phyloP scores from a whole-genome alignment of 2,888 invertebrate species.

The Andricus curvator region DNA sequence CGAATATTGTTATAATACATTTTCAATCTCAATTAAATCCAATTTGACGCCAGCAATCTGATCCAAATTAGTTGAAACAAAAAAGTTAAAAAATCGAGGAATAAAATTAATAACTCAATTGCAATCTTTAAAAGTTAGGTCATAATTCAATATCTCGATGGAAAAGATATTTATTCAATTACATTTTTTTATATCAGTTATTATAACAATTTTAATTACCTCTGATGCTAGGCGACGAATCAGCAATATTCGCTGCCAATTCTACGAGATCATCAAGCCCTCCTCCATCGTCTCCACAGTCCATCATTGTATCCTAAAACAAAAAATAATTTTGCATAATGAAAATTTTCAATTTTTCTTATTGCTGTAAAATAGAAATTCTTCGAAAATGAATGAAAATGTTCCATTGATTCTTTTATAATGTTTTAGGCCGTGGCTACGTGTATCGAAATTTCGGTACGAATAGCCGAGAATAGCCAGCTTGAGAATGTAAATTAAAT shows the following conservation, averaged over 20 bases:
- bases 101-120: not conserved
- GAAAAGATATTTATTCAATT: not conserved
- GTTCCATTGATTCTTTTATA: no score
- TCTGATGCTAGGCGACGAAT: conserved; percentile 67
- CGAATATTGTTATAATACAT: not conserved
- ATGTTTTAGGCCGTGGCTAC: no score
- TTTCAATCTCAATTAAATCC: conserved; percentile 2
- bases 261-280: conserved; percentile 66
- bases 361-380: not conserved
- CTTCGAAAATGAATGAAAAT: not conserved
- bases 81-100: not conserved
- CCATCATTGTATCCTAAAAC: conserved; percentile 73
- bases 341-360: not conserved
- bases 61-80: not conserved
- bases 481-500: no score
- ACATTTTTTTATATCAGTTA: not conserved
- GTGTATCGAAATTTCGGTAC: no score
- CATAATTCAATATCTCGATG: not conserved
- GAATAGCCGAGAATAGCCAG: no score
- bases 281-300: conserved; percentile 67
- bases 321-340: conserved; percentile 38
- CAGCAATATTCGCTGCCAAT: conserved; percentile 62
- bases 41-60: not conserved
- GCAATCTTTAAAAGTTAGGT: not conserved
- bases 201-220: conserved; percentile 60